A percentile compares a stretch with the other conserved stretches of the same genome.
Evolutionary conservation across 1,140 invertebrate genomes (phyloP).

Genomic region (Panagrolaimus sp.): DNA sequence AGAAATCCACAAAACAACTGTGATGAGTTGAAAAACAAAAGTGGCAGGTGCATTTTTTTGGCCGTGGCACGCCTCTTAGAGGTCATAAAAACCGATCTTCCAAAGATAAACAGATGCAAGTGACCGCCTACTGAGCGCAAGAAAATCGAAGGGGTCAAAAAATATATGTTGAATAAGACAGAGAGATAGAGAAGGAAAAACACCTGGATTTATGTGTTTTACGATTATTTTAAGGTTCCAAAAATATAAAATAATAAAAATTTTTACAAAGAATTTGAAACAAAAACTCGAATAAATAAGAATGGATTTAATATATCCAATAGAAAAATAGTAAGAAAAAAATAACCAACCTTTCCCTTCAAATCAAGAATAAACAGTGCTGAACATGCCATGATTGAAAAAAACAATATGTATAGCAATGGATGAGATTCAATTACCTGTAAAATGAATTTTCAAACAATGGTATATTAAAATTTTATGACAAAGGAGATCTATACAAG

Average conservation of each 20-base stretch:
- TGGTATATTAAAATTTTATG: no score
- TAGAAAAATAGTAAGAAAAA: neutral
- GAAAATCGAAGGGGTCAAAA: neutral
- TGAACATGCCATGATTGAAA: slow-evolving; percentile 61
- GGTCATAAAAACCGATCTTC: neutral
- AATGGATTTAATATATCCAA: no score
- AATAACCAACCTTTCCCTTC: slow-evolving; percentile 62
- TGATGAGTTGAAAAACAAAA: neutral
- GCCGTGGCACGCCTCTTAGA: slow-evolving; percentile 14
- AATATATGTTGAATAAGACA: neutral
- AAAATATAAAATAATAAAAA: neutral
- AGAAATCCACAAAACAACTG: neutral
- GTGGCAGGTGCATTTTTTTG: neutral
- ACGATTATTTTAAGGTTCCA: neutral
- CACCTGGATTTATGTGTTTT: neutral
- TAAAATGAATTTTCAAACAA: neutral
- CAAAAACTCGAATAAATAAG: neutral
- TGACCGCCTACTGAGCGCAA: neutral
- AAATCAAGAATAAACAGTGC: slow-evolving; percentile 63
- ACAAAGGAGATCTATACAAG: no score
- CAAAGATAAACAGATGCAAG: slow-evolving; percentile 15
- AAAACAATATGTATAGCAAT: neutral
- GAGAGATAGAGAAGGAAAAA: no score
- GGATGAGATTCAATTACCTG: neutral
- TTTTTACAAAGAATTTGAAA: slow-evolving; percentile 13